Evolutionary conservation across 2,888 invertebrate species (phyloP).

Genomic region (Dione juno): DNA sequence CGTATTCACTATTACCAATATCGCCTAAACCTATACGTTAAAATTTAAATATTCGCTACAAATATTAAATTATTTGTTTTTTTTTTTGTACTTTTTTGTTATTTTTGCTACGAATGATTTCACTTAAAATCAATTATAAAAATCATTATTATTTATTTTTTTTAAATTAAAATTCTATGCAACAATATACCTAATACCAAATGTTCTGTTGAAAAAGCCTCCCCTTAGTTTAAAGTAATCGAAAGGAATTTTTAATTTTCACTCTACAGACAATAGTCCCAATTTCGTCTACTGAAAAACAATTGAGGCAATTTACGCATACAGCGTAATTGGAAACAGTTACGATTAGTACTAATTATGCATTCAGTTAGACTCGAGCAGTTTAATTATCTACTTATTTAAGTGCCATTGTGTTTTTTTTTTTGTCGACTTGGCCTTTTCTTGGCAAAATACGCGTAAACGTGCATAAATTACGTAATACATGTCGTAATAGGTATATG

Average conservation of each 20-base stretch:
- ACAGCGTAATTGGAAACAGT: slow-evolving; percentile 48
- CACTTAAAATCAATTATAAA: too few species aligned
- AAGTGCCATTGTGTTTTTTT: slow-evolving; percentile 22
- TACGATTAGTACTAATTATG: slow-evolving; percentile 51
- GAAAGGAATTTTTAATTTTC: slow-evolving; percentile 28
- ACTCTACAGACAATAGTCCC: slow-evolving; percentile 21
- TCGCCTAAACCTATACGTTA: too few species aligned
- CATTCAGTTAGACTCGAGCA: slow-evolving; percentile 51
- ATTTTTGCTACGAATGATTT: too few species aligned
- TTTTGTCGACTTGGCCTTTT: slow-evolving; percentile 8
- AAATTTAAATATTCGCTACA: too few species aligned
- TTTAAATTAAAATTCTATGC: neutral
- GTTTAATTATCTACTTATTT: slow-evolving; percentile 46
- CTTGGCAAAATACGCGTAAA: neutral
- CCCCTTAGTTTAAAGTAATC: neutral
- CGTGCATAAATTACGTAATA: too few species aligned
- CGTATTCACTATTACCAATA: too few species aligned
- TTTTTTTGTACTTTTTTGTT: too few species aligned
- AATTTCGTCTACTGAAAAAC: slow-evolving; percentile 43
- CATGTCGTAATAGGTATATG: too few species aligned
- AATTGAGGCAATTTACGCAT: slow-evolving; percentile 49
- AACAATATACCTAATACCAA: neutral
- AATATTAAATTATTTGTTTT: too few species aligned
- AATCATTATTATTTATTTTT: neutral
- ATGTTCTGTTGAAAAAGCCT: neutral